Conservation (phyloP, 2,113 vertebrate genomes). For the Pongo pygmaeus region DNA sequence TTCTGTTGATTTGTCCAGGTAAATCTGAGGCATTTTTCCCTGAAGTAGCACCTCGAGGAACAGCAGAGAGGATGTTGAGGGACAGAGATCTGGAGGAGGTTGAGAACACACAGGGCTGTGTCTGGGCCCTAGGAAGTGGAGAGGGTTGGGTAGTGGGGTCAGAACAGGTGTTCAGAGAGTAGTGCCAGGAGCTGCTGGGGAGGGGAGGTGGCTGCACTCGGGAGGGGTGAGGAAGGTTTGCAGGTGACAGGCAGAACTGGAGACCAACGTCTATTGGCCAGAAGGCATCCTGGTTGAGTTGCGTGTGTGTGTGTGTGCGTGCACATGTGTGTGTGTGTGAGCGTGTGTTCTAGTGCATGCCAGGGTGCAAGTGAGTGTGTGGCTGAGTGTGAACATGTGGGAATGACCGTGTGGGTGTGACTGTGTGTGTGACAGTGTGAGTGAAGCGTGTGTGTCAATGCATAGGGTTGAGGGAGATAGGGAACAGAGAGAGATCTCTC, state of each 20-base stretch:
- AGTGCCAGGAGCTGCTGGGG: not conserved
- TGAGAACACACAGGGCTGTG: rapidly evolving
- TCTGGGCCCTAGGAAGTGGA: not conserved
- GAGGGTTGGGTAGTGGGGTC: not conserved
- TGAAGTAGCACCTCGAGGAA: rapidly evolving
- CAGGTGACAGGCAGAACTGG: rapidly evolving
- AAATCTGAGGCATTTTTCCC: not conserved
- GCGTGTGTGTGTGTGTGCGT: not conserved
- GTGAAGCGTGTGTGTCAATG: not conserved
- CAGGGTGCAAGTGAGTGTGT: not conserved
- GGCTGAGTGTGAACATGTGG: not conserved
- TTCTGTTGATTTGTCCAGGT: not conserved
- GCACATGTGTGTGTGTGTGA: not conserved
- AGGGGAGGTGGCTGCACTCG: rapidly evolving
- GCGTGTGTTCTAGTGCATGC: not conserved
- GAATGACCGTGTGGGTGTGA: not conserved
- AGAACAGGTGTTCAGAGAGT: not conserved
- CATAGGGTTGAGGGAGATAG: rapidly evolving
- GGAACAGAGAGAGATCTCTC: not conserved
- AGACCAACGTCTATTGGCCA: not conserved
- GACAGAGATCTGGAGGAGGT: not conserved
- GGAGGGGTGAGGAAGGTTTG: not conserved
- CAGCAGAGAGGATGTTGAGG: not conserved
- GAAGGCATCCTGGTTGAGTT: too few relatives aligned
- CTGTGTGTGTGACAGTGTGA: not conserved